phyloP scores from a whole-genome alignment of 2,113 vertebrate genomes.

The Scopus umbretta region DNA sequence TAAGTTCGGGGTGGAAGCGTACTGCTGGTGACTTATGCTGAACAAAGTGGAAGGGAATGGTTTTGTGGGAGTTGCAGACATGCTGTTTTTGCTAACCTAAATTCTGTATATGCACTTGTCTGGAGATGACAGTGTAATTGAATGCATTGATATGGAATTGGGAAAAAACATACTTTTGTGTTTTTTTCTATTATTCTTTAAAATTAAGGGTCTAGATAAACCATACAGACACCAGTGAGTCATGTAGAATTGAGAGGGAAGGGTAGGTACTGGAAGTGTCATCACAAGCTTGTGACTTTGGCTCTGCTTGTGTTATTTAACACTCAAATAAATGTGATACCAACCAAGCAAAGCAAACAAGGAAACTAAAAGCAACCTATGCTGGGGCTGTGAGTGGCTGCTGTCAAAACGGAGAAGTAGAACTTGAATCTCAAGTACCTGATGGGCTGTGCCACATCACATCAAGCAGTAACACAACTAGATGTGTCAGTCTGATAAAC shows the following conservation, averaged over 20 bases:
- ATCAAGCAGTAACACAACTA: not conserved
- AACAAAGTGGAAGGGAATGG: not conserved
- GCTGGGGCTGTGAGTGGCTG: not conserved
- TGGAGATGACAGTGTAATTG: not conserved
- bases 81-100: not conserved
- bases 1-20: not conserved
- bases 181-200: not conserved
- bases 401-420: not conserved
- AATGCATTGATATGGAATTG: not conserved
- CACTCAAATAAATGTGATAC: not conserved
- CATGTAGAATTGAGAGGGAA: not conserved
- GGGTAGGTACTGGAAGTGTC: rapidly evolving
- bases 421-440: not conserved
- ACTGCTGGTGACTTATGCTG: not conserved
- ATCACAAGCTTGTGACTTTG: not conserved
- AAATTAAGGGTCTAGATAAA: not conserved
- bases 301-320: not conserved
- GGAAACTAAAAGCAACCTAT: not conserved
- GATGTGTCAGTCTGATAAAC: conserved; percentile 1
- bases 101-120: not conserved
- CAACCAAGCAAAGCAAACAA: not conserved
- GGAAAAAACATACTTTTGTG: not conserved
- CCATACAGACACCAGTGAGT: not conserved
- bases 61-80: not conserved
- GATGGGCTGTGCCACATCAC: not conserved